Base-by-base conservation (phyloP, 2,113 vertebrate genomes). In the Mormyrus iriodes region DNA sequence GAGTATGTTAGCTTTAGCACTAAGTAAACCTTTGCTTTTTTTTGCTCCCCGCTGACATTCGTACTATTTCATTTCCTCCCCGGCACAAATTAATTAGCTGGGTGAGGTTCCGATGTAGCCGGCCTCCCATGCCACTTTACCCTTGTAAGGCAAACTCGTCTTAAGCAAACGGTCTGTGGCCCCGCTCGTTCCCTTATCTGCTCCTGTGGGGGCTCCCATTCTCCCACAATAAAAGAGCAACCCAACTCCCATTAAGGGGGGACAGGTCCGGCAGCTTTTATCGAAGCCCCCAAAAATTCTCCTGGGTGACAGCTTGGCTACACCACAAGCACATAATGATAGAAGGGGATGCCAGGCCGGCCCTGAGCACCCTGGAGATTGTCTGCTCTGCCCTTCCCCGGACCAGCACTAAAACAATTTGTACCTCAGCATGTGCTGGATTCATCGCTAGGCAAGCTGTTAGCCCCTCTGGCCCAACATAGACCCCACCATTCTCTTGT, bases 381-480 rank as follows among this genome's bases (percentile, higher is more conserved):
- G 89, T 84, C 58, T 48, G 83, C 83, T 69, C 84, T 86, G 89
- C 89, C 58, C 85, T 87, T 89, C 51, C 51, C 48, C 31, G 46
- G 86, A 51, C 69, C 73, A 84, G 65, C 84, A 83, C 69, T 88
- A 61, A 83, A 82, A 65, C 86, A 73, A 87, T 86, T 88, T 86
- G 84, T 82, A 86, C 73, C 89, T 58, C 89, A 86, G 89, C 89
- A 49, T 85, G 89, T 86, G 58, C 89, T 89, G 55, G 83, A 69
- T 51, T 15, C n/a, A 39, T 42, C 13, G 48, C 17, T 89, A 46
- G 46, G n/a, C 84, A 86, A 76, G 55, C 89, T 86, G 88, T 84
- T 84, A 46, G 24, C 76, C 79, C 69, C 88, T 88, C 88, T 52
- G 49, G 88, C 88, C 88, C 79, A 89, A 44, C 31, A 17, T 73